Evolutionary conservation across 2,888 invertebrate genomes (phyloP), one percentile per base, ranked within the genome.

Genomic region (Antheraea yamamai): DNA sequence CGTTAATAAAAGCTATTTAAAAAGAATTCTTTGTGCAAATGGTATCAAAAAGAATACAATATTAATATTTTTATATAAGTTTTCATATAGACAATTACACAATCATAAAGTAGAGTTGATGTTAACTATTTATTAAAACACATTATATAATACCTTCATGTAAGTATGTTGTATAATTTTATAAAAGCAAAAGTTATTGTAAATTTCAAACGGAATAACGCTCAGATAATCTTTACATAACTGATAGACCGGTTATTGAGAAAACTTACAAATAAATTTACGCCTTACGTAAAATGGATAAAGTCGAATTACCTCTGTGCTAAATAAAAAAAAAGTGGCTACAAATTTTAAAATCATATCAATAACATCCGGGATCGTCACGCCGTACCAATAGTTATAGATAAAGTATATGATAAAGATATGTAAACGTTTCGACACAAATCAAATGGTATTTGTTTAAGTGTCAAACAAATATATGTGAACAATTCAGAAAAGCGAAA

Each of bases 361-460:
- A 23, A 39, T 23, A 58, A 51, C 58, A 55, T 74, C 71, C 74
- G 74, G 58, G 47, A 71, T 61, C 71, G 70, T 23, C 23, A n/a
- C 61, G 64, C 47, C 61, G 12, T 12, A 74, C n/a, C 47, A 47
- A 64, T 61, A 75, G 58, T 74, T 74, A 58, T 75, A 61, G 74
- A 72, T 75, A 75, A 74, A 20, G 70, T 26, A 23, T 61, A 39
- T 35, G 74, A 74, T 74, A 75, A 72, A 75, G 47, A 75, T 72
- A 75, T 47, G 74, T 75, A 72, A 75, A 75, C 74, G 30, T 26
- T 72, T 72, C 72, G 74, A 58, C 74, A 75, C 61, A 71, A 61
- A 75, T 75, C 74, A 47, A 58, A 68, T 74, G 71, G 58, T 74
- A 71, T 74, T 55, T 71, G 4, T 74, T 20, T 39, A 73, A 23